phyloP scores from a whole-genome alignment of 2,113 vertebrate species.

The Thinocorus orbignyianus region DNA sequence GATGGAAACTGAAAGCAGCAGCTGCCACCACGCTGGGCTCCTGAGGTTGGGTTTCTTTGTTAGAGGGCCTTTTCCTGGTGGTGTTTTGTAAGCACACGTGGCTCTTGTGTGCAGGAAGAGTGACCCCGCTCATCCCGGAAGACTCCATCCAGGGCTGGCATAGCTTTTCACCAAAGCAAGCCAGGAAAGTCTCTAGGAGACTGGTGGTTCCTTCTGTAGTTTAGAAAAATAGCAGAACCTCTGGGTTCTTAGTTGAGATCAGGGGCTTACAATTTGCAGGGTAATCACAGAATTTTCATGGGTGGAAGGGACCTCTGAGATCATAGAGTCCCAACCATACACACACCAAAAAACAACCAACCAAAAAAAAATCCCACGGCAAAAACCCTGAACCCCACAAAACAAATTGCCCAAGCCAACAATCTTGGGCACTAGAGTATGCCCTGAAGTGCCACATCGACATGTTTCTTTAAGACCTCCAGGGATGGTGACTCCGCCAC shows the following conservation, averaged over 20 bases:
- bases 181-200: not conserved
- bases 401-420: too few species aligned
- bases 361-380: too few species aligned
- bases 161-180: not conserved
- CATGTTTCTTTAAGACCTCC: too few species aligned
- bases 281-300: too few species aligned
- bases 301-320: too few species aligned
- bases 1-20: slow-evolving; percentile 7
- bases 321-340: too few species aligned
- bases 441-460: too few species aligned
- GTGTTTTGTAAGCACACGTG: accelerated
- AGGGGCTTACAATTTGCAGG: not conserved
- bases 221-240: not conserved
- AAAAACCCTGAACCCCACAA: too few species aligned
- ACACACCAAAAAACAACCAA: too few species aligned
- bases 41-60: not conserved
- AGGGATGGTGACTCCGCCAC: too few species aligned
- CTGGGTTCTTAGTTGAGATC: not conserved
- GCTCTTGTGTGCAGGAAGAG: not conserved
- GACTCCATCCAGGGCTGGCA: accelerated
- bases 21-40: not conserved
- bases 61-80: not conserved
- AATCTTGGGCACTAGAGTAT: too few species aligned
- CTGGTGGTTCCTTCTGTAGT: accelerated
- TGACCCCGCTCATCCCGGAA: accelerated